Evolutionary conservation across 1,140 invertebrate genomes (phyloP).

Genomic region (fruit fly (Drosophila melanogaster)): DNA sequence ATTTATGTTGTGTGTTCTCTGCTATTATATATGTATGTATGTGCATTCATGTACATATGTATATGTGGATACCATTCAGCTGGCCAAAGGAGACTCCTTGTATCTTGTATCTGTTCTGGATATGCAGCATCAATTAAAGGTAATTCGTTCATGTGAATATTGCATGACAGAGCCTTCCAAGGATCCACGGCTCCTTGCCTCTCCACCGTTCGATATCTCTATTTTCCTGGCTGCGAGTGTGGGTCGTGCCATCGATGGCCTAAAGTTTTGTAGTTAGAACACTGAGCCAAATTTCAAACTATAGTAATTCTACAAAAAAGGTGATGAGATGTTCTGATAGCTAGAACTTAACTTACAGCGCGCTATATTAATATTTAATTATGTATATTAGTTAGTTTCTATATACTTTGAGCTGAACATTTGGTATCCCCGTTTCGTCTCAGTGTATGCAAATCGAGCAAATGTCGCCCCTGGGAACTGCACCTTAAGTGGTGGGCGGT

Average conservation of each 20-base stretch:
- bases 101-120: conserved; percentile 32
- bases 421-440: conserved; percentile 1
- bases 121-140: conserved; percentile 79
- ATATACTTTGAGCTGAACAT: too few relatives aligned
- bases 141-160: conserved; percentile 80
- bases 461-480: conserved; percentile 10
- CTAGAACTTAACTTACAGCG: too few relatives aligned
- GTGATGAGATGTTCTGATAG: too few relatives aligned
- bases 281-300: background rate
- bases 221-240: conserved; percentile 4
- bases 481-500: conserved; percentile 3
- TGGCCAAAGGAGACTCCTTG: conserved; percentile 8
- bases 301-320: too few relatives aligned
- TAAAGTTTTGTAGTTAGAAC: conserved; percentile 6
- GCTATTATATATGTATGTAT: background rate
- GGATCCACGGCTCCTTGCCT: background rate
- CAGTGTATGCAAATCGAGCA: conserved; percentile 41
- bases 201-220: background rate
- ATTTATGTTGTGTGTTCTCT: conserved; percentile 70
- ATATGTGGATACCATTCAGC: background rate
- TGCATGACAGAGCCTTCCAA: conserved; percentile 50
- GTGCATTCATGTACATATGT: background rate
- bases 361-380: too few relatives aligned
- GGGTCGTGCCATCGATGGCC: conserved; percentile 28
- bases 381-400: too few relatives aligned